These are phyloP conservation scores for Eupithecia dodoneata DNA, from an alignment of 2,888 invertebrate species.

Conservation along the genomic window DNA sequence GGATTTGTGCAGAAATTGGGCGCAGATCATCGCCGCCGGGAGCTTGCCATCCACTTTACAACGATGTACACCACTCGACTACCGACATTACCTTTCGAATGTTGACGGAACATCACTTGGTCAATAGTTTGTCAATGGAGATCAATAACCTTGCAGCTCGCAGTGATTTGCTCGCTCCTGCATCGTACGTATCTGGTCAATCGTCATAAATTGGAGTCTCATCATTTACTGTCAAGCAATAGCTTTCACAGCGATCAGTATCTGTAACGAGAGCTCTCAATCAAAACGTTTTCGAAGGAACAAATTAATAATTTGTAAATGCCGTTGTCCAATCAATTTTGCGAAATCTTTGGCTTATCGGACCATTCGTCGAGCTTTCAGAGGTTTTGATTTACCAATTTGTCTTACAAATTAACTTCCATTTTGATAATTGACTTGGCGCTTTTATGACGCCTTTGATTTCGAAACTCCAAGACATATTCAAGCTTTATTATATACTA, in stretches of 20 bases:
- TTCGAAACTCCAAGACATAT: neutral
- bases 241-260: conserved; percentile 41
- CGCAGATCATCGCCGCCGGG: conserved; percentile 54
- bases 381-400: conserved; percentile 28
- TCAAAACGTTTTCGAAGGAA: conserved; percentile 44
- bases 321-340: conserved; percentile 44
- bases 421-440: conserved; percentile 8
- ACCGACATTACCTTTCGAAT: neutral
- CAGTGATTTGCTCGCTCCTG: neutral
- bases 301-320: conserved; percentile 45
- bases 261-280: conserved; percentile 43
- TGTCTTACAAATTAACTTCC: conserved; percentile 23
- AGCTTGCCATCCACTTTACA: conserved; percentile 44
- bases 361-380: conserved; percentile 27
- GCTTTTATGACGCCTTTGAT: neutral
- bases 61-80: neutral
- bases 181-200: neutral
- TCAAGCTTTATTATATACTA: neutral
- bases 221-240: conserved; percentile 36
- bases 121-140: neutral
- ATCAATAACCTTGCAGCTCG: neutral
- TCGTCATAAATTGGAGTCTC: conserved; percentile 26
- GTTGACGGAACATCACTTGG: neutral
- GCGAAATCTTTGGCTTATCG: conserved; percentile 42
- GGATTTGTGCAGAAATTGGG: conserved; percentile 48